Evolutionary conservation across 1,140 invertebrate species (phyloP).

Genomic region (Papilio polyxenes): DNA sequence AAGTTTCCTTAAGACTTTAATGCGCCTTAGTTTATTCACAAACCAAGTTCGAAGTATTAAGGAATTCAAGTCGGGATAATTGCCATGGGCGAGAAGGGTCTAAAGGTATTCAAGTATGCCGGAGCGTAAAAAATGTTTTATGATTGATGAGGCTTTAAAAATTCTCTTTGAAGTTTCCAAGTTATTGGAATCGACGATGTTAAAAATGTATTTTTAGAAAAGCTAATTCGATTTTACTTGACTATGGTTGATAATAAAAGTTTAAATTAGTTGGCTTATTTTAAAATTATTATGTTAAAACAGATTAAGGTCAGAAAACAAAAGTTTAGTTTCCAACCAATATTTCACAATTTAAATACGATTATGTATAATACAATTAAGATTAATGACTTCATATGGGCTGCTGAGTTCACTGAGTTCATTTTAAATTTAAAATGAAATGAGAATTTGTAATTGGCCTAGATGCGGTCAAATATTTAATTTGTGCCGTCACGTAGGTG

Average conservation of each 20-base stretch:
- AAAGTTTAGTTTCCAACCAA: neutral
- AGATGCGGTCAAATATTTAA: slow-evolving; percentile 21
- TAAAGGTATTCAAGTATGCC: slow-evolving; percentile 17
- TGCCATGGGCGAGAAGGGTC: slow-evolving; percentile 6
- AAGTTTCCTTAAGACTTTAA: slow-evolving; percentile 13
- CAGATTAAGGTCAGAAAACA: neutral
- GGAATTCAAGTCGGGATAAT: slow-evolving; percentile 15
- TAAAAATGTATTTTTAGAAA: neutral
- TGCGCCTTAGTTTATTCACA: slow-evolving; percentile 1
- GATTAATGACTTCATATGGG: neutral
- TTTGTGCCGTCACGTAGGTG: slow-evolving; percentile 15
- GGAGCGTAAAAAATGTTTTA: slow-evolving; percentile 29
- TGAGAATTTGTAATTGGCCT: neutral
- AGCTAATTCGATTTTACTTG: neutral
- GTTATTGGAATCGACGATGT: slow-evolving; percentile 7
- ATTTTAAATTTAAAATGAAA: neutral
- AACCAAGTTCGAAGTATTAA: slow-evolving; percentile 18
- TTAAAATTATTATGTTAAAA: neutral
- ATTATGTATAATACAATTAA: too few relatives aligned
- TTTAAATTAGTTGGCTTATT: neutral
- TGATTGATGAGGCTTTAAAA: slow-evolving; percentile 26
- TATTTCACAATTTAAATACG: too few relatives aligned
- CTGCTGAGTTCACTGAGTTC: neutral
- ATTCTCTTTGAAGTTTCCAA: slow-evolving; percentile 9
- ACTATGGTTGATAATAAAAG: neutral